Conservation (phyloP, 2,888 invertebrate genomes). For the Parasteatoda lunata region DNA sequence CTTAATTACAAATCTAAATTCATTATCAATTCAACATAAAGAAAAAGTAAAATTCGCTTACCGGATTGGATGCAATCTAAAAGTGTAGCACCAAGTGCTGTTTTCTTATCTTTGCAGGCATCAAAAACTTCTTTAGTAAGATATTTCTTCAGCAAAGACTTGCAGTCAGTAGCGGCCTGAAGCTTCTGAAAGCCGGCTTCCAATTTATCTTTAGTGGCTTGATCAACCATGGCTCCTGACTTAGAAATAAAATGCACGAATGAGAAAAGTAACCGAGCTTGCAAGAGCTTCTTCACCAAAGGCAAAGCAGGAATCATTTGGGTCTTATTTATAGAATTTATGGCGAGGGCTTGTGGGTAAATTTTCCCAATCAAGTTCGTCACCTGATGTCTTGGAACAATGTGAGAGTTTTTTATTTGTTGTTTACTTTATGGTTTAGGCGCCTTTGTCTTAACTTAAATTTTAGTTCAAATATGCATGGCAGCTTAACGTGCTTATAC, state of each 20-base stretch:
- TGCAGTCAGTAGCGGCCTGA: slow-evolving; percentile 86
- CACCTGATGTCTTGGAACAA: slow-evolving; percentile 7
- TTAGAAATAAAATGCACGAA: slow-evolving; percentile 3
- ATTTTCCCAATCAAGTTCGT: slow-evolving; percentile 25
- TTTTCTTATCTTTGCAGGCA: slow-evolving; percentile 92
- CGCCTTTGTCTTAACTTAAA: background rate
- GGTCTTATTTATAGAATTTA: slow-evolving; percentile 63
- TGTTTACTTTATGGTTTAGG: background rate
- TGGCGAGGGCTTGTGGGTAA: slow-evolving; percentile 57
- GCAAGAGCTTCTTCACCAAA: slow-evolving; percentile 45
- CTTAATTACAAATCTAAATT: no score
- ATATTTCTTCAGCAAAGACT: slow-evolving; percentile 97
- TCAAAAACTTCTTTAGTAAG: slow-evolving; percentile 93
- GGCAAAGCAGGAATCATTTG: slow-evolving; percentile 6
- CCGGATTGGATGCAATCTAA: slow-evolving; percentile 97
- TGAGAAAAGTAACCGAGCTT: slow-evolving; percentile 7
- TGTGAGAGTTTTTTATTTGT: background rate
- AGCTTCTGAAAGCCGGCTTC: slow-evolving; percentile 93
- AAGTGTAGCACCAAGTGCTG: slow-evolving; percentile 92
- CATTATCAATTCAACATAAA: background rate
- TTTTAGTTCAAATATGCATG: background rate
- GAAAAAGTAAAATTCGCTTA: slow-evolving; percentile 73
- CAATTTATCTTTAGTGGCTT: slow-evolving; percentile 91
- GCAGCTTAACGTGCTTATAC: no score
- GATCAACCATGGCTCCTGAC: slow-evolving; percentile 85